Evolutionary conservation across 2,888 invertebrate species (phyloP).

Genomic region (Polymixis lichenea): DNA sequence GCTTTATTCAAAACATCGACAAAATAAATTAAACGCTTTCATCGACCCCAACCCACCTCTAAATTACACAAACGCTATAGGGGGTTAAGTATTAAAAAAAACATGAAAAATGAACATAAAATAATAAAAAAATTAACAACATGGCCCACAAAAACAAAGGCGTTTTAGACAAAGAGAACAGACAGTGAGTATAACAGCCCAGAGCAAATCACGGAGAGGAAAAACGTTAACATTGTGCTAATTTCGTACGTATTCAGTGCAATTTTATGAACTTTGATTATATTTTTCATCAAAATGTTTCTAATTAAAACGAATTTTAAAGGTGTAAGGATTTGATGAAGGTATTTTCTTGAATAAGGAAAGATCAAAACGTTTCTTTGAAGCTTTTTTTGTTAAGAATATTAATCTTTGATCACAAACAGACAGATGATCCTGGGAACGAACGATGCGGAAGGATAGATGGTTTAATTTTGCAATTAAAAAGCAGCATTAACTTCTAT

Average conservation of each 20-base stretch:
- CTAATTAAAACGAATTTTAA: conserved; percentile 27
- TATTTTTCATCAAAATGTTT: neutral
- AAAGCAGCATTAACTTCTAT: neutral
- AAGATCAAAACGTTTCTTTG: neutral
- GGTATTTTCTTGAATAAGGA: neutral
- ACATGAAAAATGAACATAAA: conserved; percentile 26
- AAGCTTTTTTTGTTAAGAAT: neutral
- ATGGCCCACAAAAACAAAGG: conserved; percentile 59
- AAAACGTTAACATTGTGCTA: conserved; percentile 39
- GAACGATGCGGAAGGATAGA: neutral
- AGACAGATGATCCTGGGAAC: neutral
- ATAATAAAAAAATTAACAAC: conserved; percentile 43
- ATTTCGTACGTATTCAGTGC: conserved; percentile 20
- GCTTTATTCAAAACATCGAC: conserved; percentile 13
- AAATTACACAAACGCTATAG: conserved; percentile 42
- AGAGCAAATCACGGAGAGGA: conserved; percentile 56
- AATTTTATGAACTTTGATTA: conserved; percentile 22
- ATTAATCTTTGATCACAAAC: neutral
- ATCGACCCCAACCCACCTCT: conserved; percentile 42
- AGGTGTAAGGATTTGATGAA: neutral
- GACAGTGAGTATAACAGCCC: conserved; percentile 55
- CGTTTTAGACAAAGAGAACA: conserved; percentile 52
- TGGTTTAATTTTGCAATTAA: too few species aligned
- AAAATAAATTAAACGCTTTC: too few species aligned
- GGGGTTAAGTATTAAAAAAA: conserved; percentile 32